phyloP scores from a whole-genome alignment of 2,888 invertebrate species.

The Harmothoe impar region DNA sequence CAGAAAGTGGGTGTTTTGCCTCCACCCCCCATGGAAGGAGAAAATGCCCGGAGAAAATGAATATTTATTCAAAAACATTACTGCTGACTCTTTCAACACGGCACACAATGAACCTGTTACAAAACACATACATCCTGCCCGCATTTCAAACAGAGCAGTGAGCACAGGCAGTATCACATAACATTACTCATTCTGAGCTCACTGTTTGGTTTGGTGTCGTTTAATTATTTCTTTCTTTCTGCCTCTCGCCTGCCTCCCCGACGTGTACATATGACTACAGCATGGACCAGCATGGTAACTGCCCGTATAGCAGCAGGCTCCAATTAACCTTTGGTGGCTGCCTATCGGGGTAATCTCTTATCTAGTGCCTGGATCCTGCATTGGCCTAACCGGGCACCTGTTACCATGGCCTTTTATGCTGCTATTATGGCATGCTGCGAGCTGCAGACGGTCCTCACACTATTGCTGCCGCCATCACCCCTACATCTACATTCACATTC shows the following conservation, averaged over 20 bases:
- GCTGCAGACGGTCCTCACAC: no score
- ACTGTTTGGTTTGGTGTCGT: neutral
- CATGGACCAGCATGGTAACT: neutral
- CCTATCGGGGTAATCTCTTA: conserved; percentile 7
- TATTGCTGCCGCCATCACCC: no score
- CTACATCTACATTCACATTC: no score
- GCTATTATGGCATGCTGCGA: neutral
- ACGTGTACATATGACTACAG: neutral
- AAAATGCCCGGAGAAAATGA: no score
- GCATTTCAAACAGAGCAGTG: neutral
- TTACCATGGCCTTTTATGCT: neutral
- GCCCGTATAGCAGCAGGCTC: neutral
- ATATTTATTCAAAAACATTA: neutral
- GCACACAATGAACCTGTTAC: neutral
- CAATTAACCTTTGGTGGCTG: conserved; percentile 33
- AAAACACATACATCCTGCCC: conserved; percentile 20
- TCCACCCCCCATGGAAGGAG: no score
- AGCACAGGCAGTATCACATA: neutral
- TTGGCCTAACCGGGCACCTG: neutral
- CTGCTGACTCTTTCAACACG: no score
- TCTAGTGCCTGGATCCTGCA: neutral
- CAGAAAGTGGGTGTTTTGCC: no score
- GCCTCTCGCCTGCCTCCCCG: neutral
- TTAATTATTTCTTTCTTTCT: neutral
- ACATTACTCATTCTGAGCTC: no score